Conservation (phyloP, 2,113 vertebrate species). For the Sorex fumeus region DNA sequence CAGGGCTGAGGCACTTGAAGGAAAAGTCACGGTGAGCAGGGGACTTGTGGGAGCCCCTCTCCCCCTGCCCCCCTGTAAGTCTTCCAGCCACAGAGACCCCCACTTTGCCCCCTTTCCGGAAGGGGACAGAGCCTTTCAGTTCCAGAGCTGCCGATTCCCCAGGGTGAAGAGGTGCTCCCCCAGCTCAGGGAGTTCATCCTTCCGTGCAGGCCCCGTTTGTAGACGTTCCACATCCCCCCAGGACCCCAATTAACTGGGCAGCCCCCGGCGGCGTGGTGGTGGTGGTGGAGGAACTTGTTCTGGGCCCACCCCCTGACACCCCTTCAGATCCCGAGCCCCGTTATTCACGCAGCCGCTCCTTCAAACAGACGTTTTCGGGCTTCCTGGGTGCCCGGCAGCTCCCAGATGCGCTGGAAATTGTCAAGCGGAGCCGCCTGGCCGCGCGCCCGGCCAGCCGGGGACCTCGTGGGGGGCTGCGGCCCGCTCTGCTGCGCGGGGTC, state of each 20-base stretch:
- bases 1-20: background rate
- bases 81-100: background rate
- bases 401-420: background rate
- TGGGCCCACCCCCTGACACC: background rate
- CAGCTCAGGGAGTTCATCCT: background rate
- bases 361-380: too few relatives aligned
- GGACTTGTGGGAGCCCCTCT: background rate
- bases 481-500: too few relatives aligned
- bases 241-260: background rate
- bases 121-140: background rate
- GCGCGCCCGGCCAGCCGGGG: background rate
- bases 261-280: too few relatives aligned
- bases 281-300: too few relatives aligned
- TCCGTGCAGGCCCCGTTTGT: background rate
- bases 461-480: too few relatives aligned
- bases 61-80: constrained; percentile 33
- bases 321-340: background rate
- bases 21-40: background rate
- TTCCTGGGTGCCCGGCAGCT: background rate
- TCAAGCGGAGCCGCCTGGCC: background rate
- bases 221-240: background rate
- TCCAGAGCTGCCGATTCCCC: constrained; percentile 13
- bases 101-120: background rate
- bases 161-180: background rate
- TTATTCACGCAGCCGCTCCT: background rate